Evolutionary conservation across 2,888 invertebrate genomes (phyloP), one percentile per base, ranked within the genome.

Genomic region (Strigamia transsilvanica): DNA sequence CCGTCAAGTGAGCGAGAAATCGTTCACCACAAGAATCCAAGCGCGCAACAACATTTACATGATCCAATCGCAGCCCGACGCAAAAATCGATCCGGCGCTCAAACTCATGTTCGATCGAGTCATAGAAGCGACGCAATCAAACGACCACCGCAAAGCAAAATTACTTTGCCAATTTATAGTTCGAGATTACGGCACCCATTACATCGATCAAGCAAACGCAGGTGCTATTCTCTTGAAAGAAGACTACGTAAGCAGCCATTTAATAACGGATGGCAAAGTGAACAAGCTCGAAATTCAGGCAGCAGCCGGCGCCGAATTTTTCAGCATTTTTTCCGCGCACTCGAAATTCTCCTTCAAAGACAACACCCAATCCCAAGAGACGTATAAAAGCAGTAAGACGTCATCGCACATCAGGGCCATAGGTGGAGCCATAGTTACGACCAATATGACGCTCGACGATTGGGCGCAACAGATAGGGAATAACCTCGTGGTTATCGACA

Each of bases 201-300:
- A 61, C 34, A 34, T 56, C n/a, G 15, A 56, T 2, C 61, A 66
- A 13, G 15, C n/a, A 18, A 46, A 80, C 13, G 80, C 80, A 2
- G 80, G 80, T n/a, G 81, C 81, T 21, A 66, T 81, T 81, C 34
- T 81, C 1, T 27, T n/a, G 32, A 10, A 81, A 18, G 81, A 81
- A 41, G 81, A 81, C 27, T 81, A 32, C 21, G 18, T 81, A 2
- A 34, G 13, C 18, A 15, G 18, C 6, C 7, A 2, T 13, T 81
- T 81, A 5, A 34, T 61, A 27, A 10, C 7, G 13, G 34, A 34
- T 34, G 7, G 32, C 3, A 34, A 7, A 5, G n/a, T 2, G 34
- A 34, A 34, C 10, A 15, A 12, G 32, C 34, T 18, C 13, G n/a
- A 56, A n/a, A 56, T 81, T 13, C 3, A n/a, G 2, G 81, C 81